Conservation (phyloP, 1,140 invertebrate genomes). For the Calosoma granatense region DNA sequence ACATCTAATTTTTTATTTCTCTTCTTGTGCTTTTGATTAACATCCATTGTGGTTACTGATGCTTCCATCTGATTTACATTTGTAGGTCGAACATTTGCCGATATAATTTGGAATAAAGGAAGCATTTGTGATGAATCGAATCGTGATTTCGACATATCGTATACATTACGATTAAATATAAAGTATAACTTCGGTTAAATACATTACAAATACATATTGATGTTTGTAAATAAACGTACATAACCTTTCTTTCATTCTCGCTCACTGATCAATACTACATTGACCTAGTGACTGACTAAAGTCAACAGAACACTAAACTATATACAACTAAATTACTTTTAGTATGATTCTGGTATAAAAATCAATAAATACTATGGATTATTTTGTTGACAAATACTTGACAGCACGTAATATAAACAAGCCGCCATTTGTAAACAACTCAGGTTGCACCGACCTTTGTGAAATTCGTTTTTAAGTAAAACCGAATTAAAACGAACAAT, state of each 20-base stretch:
- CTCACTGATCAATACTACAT: background rate
- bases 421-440: slow-evolving; percentile 11
- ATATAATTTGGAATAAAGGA: slow-evolving; percentile 13
- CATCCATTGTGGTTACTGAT: background rate
- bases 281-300: background rate
- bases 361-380: background rate
- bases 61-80: too few species aligned
- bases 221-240: background rate
- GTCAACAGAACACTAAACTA: too few species aligned
- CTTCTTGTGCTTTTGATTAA: slow-evolving; percentile 13
- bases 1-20: slow-evolving; percentile 23
- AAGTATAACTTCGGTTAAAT: background rate
- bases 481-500: too few species aligned
- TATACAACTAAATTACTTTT: background rate
- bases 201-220: background rate
- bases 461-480: too few species aligned
- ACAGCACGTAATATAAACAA: background rate
- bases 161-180: background rate
- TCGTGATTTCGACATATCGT: slow-evolving; percentile 17
- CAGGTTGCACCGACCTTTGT: too few species aligned
- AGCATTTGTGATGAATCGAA: slow-evolving; percentile 5
- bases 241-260: background rate
- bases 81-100: too few species aligned
- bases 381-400: background rate
- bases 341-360: background rate